A percentile compares a stretch with the other conserved stretches of the same genome.
Conservation (phyloP, 1,140 invertebrate species). For the Metaphire vulgaris region DNA sequence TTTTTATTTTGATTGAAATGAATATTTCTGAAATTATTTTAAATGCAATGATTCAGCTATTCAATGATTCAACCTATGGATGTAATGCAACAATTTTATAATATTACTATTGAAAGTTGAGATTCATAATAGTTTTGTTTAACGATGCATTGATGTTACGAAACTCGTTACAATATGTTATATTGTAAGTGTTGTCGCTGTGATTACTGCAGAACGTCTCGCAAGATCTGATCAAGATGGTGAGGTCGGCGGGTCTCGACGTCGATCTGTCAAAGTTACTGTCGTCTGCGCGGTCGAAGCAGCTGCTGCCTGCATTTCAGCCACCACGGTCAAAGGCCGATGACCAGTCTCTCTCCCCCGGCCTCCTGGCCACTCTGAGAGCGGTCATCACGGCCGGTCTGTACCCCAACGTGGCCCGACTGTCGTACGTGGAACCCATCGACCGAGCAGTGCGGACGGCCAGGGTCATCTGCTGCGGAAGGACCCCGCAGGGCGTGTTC, state of each 20-base stretch:
- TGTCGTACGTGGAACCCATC: slow-evolving; percentile 36
- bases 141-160: too few relatives aligned
- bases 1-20: too few relatives aligned
- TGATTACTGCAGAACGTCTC: slow-evolving; percentile 44
- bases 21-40: too few relatives aligned
- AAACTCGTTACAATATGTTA: too few relatives aligned
- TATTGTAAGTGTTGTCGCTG: too few relatives aligned
- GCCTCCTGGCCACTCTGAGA: slow-evolving; percentile 41
- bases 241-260: slow-evolving; percentile 42
- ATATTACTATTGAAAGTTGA: too few relatives aligned
- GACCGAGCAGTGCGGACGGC: slow-evolving; percentile 37
- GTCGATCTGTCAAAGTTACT: slow-evolving; percentile 1
- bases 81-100: too few relatives aligned
- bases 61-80: too few relatives aligned
- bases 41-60: too few relatives aligned
- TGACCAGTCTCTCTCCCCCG: slow-evolving; percentile 22
- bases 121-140: too few relatives aligned
- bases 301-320: neutral
- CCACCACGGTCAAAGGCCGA: slow-evolving; percentile 2
- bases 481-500: slow-evolving; percentile 40
- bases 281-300: neutral
- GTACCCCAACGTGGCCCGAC: slow-evolving; percentile 44
- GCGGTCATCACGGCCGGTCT: slow-evolving; percentile 46
- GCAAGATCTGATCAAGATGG: slow-evolving; percentile 42
- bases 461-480: slow-evolving; percentile 36